Percentiles rank a stretch among this genome's conserved stretches.
phyloP scores from a whole-genome alignment of 1,140 invertebrate genomes.

The Berghia stephanieae region DNA sequence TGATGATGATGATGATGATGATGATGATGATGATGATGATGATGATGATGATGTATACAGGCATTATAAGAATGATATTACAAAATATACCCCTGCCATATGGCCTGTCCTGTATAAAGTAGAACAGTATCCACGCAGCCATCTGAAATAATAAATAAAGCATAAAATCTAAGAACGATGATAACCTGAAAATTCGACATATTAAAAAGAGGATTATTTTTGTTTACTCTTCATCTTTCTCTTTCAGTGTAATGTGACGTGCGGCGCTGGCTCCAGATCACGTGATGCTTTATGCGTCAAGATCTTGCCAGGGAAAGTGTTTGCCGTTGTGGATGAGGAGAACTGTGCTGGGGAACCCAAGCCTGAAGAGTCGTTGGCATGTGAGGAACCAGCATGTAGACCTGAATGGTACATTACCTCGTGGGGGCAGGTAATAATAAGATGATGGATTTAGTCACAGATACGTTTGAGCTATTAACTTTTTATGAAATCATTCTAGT shows the following conservation, averaged over 20 bases:
- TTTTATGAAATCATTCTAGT: too few relatives aligned
- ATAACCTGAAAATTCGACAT: neutral
- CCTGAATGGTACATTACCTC: conserved; percentile 61
- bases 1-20: conserved; percentile 21
- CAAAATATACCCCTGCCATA: too few relatives aligned
- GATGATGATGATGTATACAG: too few relatives aligned
- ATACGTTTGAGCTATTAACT: neutral
- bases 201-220: neutral
- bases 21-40: conserved; percentile 19
- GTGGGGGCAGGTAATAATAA: conserved; percentile 55
- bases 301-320: conserved; percentile 43
- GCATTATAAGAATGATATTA: too few relatives aligned
- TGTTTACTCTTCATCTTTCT: conserved; percentile 5
- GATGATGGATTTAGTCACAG: neutral
- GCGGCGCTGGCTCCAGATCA: conserved; percentile 32
- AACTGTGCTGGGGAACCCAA: conserved; percentile 51
- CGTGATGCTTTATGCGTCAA: conserved; percentile 59
- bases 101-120: too few relatives aligned
- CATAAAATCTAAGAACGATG: neutral
- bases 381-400: conserved; percentile 43
- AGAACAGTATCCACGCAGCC: too few relatives aligned
- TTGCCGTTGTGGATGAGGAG: conserved; percentile 50
- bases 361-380: conserved; percentile 46
- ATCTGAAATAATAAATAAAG: too few relatives aligned
- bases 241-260: conserved; percentile 40